Evolutionary conservation across 2,797 vertebrate genomes (phyloP).

Genomic region (Uromys caudimaculatus): DNA sequence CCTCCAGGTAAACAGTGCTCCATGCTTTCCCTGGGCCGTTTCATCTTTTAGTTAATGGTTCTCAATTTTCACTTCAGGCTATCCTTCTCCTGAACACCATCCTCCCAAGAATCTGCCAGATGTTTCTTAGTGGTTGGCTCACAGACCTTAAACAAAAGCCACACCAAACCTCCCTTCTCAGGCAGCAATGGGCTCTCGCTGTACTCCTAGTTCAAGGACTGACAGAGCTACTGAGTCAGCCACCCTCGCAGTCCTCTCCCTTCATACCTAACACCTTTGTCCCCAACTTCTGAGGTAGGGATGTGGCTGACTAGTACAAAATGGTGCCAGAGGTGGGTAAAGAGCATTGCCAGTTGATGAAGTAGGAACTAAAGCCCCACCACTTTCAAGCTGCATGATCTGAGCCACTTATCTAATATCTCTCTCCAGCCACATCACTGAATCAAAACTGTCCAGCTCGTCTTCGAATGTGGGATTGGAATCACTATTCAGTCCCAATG

Average conservation of each 20-base stretch:
- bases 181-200: not conserved
- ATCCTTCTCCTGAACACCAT: not conserved
- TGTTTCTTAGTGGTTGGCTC: not conserved
- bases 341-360: not conserved
- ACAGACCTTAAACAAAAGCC: not conserved
- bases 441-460: not conserved
- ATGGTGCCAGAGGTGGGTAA: not conserved
- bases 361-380: not conserved
- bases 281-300: not conserved
- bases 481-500: not conserved
- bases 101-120: not conserved
- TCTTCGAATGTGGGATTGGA: not conserved
- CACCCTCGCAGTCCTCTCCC: not conserved
- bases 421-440: not conserved
- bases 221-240: not conserved
- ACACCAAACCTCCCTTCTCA: not conserved
- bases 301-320: not conserved
- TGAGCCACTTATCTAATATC: not conserved
- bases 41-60: not conserved
- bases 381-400: not conserved
- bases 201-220: no score
- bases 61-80: not conserved
- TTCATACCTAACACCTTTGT: not conserved
- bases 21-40: not conserved
- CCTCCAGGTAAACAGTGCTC: not conserved